Percentiles rank a stretch among this genome's conserved stretches.
phyloP scores from a whole-genome alignment of 2,888 invertebrate genomes.

The Athalia circularis region DNA sequence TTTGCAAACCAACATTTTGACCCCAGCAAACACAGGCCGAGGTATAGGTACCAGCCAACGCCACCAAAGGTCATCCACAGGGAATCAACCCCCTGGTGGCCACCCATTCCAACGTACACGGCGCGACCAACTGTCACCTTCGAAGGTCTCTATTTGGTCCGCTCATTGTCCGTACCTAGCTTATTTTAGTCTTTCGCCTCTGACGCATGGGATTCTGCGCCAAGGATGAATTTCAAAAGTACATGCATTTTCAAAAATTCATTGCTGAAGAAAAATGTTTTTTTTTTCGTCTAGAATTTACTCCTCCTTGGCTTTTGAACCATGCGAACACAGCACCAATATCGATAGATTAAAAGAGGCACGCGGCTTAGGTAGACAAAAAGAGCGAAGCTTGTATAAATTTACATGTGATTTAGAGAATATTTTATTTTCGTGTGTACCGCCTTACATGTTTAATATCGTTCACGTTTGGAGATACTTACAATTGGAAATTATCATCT shows the following conservation, averaged over 20 bases:
- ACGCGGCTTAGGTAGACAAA: constrained; percentile 43
- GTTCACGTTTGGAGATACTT: no score
- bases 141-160: constrained; percentile 78
- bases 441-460: neutral
- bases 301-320: constrained; percentile 30
- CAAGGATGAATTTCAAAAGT: constrained; percentile 22
- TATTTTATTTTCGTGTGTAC: neutral
- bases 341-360: constrained; percentile 61
- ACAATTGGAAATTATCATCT: neutral
- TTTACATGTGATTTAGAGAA: constrained; percentile 22
- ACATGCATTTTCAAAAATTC: neutral
- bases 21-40: constrained; percentile 84
- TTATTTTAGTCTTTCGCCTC: constrained; percentile 26
- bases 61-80: constrained; percentile 74
- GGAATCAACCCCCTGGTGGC: constrained; percentile 75
- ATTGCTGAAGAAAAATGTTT: neutral
- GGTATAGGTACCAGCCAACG: constrained; percentile 85
- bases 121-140: constrained; percentile 83
- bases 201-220: constrained; percentile 14
- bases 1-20: constrained; percentile 84
- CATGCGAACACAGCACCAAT: constrained; percentile 56
- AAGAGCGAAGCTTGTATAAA: constrained; percentile 40
- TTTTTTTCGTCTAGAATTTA: neutral
- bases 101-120: constrained; percentile 75
- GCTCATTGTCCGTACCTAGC: constrained; percentile 40